Evolutionary conservation across 2,797 vertebrate species (phyloP).

Genomic region (Sebastes kiyomatsui): DNA sequence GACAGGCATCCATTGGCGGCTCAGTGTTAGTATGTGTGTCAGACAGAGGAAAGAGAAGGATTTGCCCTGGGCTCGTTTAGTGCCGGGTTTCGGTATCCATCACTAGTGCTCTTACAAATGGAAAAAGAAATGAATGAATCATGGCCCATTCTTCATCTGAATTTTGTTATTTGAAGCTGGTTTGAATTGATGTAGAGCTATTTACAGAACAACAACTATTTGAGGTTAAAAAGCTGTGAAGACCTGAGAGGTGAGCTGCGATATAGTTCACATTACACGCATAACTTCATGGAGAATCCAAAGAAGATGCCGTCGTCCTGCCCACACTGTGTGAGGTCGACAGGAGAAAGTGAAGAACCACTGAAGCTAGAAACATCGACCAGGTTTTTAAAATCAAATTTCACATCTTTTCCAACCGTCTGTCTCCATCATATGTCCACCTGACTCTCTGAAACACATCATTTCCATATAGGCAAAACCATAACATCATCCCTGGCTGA

Average conservation of each 20-base stretch:
- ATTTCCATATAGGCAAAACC: slow-evolving; percentile 38
- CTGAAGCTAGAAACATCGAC: neutral
- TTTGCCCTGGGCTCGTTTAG: too few relatives aligned
- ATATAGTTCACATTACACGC: neutral
- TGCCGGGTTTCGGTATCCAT: too few relatives aligned
- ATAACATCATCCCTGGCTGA: slow-evolving; percentile 27
- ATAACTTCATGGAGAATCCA: neutral
- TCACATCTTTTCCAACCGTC: neutral
- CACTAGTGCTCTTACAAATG: neutral
- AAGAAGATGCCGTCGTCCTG: neutral
- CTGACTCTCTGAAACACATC: neutral
- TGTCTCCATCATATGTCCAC: neutral
- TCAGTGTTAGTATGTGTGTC: neutral
- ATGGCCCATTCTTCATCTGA: neutral
- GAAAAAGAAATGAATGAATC: neutral
- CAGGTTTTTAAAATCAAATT: neutral
- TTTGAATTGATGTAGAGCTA: neutral
- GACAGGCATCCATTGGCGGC: slow-evolving; percentile 13
- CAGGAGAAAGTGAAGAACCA: neutral
- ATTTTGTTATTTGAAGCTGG: neutral
- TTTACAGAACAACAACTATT: too few relatives aligned
- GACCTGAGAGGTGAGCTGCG: neutral
- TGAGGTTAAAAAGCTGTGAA: neutral
- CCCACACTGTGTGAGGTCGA: neutral
- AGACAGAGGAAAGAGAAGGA: neutral